Conservation (phyloP, 2,797 vertebrate species). For the Gambusia yucatana region DNA sequence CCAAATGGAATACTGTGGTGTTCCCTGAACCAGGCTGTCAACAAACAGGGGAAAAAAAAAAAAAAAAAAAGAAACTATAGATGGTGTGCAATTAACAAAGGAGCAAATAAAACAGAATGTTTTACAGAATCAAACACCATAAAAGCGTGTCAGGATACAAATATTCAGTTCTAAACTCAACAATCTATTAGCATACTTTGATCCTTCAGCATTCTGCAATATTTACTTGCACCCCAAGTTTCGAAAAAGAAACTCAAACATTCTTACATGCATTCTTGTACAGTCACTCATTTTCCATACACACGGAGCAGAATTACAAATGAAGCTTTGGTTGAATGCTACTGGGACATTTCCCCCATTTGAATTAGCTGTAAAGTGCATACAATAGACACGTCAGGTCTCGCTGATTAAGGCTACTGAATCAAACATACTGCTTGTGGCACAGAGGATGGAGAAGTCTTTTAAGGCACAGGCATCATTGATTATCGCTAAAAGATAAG, state of each 20-base stretch:
- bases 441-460: conserved; percentile 53
- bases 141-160: conserved; percentile 35
- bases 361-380: conserved; percentile 86
- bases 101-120: conserved; percentile 46
- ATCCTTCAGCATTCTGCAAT: conserved; percentile 58
- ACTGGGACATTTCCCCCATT: conserved; percentile 76
- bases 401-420: conserved; percentile 78
- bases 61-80: conserved; percentile 16
- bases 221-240: conserved; percentile 58
- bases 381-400: conserved; percentile 81
- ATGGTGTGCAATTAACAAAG: conserved; percentile 55
- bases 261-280: conserved; percentile 17
- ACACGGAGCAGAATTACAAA: conserved; percentile 65
- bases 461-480: conserved; percentile 59
- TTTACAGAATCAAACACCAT: conserved; percentile 32
- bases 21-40: conserved; percentile 82
- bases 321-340: conserved; percentile 87
- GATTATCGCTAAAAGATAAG: conserved; percentile 55
- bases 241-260: conserved; percentile 26
- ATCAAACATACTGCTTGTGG: conserved; percentile 73
- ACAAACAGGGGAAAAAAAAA: conserved; percentile 43
- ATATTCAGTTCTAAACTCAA: conserved; percentile 27
- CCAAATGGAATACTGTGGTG: conserved; percentile 83
- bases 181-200: conserved; percentile 46
- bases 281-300: conserved; percentile 26